phyloP scores from a whole-genome alignment of 2,113 vertebrate genomes.

The Prionailurus bengalensis region DNA sequence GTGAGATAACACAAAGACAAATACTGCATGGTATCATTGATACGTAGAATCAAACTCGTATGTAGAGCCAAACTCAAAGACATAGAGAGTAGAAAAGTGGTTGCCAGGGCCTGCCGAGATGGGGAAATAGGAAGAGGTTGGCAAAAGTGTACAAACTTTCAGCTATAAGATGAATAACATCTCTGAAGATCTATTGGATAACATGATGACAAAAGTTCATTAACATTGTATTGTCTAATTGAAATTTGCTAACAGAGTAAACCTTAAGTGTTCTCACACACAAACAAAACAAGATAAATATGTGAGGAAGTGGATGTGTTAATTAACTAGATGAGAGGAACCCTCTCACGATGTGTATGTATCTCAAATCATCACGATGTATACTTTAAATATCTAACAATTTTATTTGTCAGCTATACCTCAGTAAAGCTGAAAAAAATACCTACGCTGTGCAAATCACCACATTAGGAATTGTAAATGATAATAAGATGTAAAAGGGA shows the following conservation, averaged over 20 bases:
- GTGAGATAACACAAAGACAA: constrained; percentile 8
- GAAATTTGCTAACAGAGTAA: not conserved
- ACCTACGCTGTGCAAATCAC: not conserved
- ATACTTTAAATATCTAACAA: not conserved
- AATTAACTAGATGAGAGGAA: not conserved
- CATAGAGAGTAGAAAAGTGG: not conserved
- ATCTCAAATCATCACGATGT: not conserved
- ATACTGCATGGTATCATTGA: not conserved
- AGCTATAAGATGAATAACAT: not conserved
- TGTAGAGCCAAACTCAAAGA: not conserved
- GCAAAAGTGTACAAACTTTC: not conserved
- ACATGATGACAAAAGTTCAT: not conserved
- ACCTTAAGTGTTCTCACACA: not conserved
- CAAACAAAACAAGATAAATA: constrained; percentile 2
- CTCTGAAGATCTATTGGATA: not conserved
- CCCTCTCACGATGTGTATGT: not conserved
- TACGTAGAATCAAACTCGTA: not conserved
- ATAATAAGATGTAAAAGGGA: not conserved
- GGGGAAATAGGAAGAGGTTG: not conserved
- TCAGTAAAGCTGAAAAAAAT: not conserved
- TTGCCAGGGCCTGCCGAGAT: not conserved
- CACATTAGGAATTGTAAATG: not conserved
- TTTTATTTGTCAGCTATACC: not conserved
- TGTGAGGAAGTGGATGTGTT: not conserved
- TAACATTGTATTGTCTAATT: not conserved